Evolutionary conservation across 2,797 vertebrate genomes (phyloP).

Genomic region (Microcaecilia unicolor): DNA sequence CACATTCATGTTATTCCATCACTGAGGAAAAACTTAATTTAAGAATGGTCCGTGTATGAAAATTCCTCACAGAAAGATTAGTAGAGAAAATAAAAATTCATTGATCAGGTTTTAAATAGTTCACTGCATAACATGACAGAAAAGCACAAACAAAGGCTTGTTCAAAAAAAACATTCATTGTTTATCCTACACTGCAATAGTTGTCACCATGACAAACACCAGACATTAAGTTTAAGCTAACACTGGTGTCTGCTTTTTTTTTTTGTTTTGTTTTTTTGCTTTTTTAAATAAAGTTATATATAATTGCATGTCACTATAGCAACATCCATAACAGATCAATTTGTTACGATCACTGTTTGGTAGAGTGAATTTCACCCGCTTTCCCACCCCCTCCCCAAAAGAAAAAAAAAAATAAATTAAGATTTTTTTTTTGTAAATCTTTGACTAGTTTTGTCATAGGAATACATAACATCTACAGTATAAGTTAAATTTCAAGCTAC

Average conservation of each 20-base stretch:
- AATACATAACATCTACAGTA: constrained; percentile 98
- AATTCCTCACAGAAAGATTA: constrained; percentile 79
- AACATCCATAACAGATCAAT: constrained; percentile 91
- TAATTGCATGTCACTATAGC: constrained; percentile 87
- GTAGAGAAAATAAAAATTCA: constrained; percentile 60
- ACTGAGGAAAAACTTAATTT: constrained; percentile 93
- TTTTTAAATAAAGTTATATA: constrained; percentile 74
- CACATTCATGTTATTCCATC: constrained; percentile 98
- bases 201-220: constrained; percentile 89
- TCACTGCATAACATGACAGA: constrained; percentile 89
- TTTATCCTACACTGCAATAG: constrained; percentile 77
- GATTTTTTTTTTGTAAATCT: constrained; percentile 73
- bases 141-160: constrained; percentile 79
- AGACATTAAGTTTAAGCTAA: constrained; percentile 89
- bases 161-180: constrained; percentile 68
- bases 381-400: constrained; percentile 47
- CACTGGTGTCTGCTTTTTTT: constrained; percentile 72
- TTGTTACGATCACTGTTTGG: constrained; percentile 91
- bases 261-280: constrained; percentile 25
- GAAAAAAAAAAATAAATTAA: constrained; percentile 77
- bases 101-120: constrained; percentile 80
- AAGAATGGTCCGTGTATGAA: constrained; percentile 92
- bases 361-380: constrained; percentile 82
- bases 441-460: constrained; percentile 90
- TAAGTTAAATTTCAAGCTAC: constrained; percentile 98